Conservation (phyloP, 2,888 invertebrate species). For the Caenorhabditis drosophilae region DNA sequence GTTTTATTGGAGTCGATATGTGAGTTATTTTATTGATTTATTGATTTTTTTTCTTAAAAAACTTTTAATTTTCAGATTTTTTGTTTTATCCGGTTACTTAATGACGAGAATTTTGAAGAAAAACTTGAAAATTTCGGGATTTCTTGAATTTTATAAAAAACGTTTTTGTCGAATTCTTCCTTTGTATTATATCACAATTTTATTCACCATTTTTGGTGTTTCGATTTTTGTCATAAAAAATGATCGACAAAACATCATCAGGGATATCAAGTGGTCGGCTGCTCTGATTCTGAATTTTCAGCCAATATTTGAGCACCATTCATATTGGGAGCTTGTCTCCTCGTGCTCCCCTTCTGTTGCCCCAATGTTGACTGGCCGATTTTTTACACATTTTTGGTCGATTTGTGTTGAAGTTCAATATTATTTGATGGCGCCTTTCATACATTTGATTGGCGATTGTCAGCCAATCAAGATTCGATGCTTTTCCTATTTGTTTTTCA, state of each 20-base stretch:
- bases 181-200: constrained; percentile 21
- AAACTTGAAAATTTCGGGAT: not conserved
- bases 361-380: constrained; percentile 15
- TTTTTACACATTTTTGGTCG: constrained; percentile 35
- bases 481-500: constrained; percentile 7
- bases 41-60: not conserved
- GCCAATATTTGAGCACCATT: constrained; percentile 24
- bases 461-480: constrained; percentile 7
- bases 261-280: constrained; percentile 17
- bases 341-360: no score
- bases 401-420: constrained; percentile 35
- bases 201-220: constrained; percentile 9
- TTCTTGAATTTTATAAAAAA: constrained; percentile 23
- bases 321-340: constrained; percentile 29
- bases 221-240: constrained; percentile 10
- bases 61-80: constrained; percentile 18
- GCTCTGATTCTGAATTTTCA: constrained; percentile 17
- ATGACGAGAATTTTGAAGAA: constrained; percentile 24
- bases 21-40: no score
- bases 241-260: constrained; percentile 14
- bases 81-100: constrained; percentile 35
- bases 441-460: constrained; percentile 13
- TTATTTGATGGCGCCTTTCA: constrained; percentile 32
- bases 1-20: constrained; percentile 43
- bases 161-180: constrained; percentile 28